Conservation (phyloP, 2,113 vertebrate genomes). For the Lycaon pictus region DNA sequence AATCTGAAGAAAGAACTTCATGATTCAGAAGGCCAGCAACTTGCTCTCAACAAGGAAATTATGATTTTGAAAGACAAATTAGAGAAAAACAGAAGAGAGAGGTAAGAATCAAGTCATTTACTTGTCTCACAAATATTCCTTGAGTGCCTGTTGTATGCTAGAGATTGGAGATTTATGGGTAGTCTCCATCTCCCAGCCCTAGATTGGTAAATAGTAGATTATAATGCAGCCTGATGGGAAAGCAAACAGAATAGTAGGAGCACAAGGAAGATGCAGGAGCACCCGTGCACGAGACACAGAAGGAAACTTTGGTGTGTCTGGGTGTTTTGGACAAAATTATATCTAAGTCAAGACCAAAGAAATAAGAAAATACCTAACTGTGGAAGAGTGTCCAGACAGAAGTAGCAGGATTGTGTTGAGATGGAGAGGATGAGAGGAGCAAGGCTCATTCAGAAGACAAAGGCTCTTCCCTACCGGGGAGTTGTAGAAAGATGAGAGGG, state of each 20-base stretch:
- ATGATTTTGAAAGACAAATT: conserved; percentile 98
- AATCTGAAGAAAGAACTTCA: conserved; percentile 95
- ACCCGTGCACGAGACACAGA: not conserved
- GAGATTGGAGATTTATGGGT: not conserved
- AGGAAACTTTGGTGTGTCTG: not conserved
- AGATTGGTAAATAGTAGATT: not conserved
- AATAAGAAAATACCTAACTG: not conserved
- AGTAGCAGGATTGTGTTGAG: not conserved
- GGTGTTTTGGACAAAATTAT: not conserved
- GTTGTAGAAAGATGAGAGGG: not conserved
- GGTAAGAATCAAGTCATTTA: conserved; percentile 92
- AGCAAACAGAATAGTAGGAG: not conserved
- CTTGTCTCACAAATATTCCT: not conserved
- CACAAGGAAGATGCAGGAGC: not conserved
- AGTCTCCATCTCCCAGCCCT: not conserved
- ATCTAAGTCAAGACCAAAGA: not conserved
- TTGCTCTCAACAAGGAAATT: conserved; percentile 97
- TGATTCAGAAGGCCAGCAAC: conserved; percentile 97
- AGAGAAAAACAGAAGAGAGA: conserved; percentile 97
- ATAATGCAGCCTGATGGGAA: not conserved
- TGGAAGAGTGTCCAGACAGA: not conserved
- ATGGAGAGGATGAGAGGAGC: not conserved
- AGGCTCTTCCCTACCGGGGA: not conserved
- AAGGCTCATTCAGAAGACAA: not conserved
- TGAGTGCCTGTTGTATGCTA: not conserved